Evolutionary conservation across 2,797 vertebrate species (phyloP), one percentile per base, ranked within the genome.

Genomic region (Hyperoplus immaculatus): DNA sequence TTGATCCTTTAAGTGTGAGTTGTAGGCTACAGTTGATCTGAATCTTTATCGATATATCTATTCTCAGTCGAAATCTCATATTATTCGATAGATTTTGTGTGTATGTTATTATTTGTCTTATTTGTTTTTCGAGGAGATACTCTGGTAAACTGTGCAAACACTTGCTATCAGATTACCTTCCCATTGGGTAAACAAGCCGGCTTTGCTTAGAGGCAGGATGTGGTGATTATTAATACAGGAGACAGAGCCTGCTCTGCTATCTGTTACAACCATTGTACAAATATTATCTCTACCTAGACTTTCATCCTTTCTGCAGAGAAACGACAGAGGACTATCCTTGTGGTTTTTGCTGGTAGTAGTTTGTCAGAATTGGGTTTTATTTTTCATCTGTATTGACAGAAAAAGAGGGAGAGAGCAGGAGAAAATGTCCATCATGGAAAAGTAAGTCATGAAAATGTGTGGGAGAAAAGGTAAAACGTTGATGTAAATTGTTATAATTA

Each of bases 211-310:
- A 63, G 43, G 5, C 68, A 85, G 88, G 69, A 91, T 50, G 69
- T 75, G 42, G 38, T 71, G 61, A 78, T 80, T 75, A 87, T 77
- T 49, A 18, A 50, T 50, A 59, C 42, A 69, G 38, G 76, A 10
- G 3, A 18, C 36, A 38, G 56, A 74, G 56, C 36, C 21, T 41
- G 12, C 3, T 55, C 55, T 51, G 56, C 29, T 66, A 53, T 72
- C 64, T 73, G 50, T 8, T 55, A 43, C 50, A 67, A 51, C 0
- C 69, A 49, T 9, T 80, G 54, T 61, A 21, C 75, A 89, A 57
- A 90, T 70, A 85, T 63, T 50, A 8, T 65, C 66, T 56, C 56
- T 60, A 80, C 80, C 65, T 82, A 51, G 68, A 78, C 69, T 54
- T 76, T 47, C 1, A 57, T 69, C 77, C 41, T 69, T 42, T 60